Base-by-base conservation (phyloP, 1,140 invertebrate species). In the Aporrectodea caliginosa region DNA sequence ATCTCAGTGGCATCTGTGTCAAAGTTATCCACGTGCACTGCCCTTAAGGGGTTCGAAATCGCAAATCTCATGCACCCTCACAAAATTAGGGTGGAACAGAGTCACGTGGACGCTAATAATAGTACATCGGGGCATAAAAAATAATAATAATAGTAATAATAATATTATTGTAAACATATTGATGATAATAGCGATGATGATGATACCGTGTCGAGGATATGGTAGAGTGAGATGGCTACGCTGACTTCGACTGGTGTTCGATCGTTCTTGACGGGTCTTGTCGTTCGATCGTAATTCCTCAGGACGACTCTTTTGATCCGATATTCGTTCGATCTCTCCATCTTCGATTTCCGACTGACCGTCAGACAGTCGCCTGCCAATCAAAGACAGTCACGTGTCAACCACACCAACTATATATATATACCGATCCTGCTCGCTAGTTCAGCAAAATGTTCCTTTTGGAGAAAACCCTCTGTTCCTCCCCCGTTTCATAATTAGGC, bases 181-280 rank as follows among this genome's bases (percentile, higher is more conserved):
- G 6, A 58, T 12, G 43, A 58, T 22, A 6, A 58, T 12, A 58
- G 22, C 6, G 22, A 22, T 58, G 6, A 58, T 58, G 6, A 12
- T 58, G 2, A 12, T 6, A 82, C 82, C 73, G 82, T 82, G 78
- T 82, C 82, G 16, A 82, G 78, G 33, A 82, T 82, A 35, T 82
- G 82, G 74, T 81, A 82, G 16, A 82, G 75, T 14, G 80, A 82
- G n/a, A 82, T 79, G 14, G 80, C 82, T 27, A 82, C 29, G 27
- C 33, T 79, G 16, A 80, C 75, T 35, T 74, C 73, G 33, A 82
- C 78, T 30, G 80, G 33, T 22, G 77, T 76, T 30, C 58, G 70
- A 35, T 82, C 81, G n/a, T 79, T 58, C 69, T 69, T 77, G 2
- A 82, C 82, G 0, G 82, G 82, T 16, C 82, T 43, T 2, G 78